These are phyloP conservation scores for Mus minutoides DNA, from an alignment of 2,797 vertebrate species.

Conservation along the genomic window DNA sequence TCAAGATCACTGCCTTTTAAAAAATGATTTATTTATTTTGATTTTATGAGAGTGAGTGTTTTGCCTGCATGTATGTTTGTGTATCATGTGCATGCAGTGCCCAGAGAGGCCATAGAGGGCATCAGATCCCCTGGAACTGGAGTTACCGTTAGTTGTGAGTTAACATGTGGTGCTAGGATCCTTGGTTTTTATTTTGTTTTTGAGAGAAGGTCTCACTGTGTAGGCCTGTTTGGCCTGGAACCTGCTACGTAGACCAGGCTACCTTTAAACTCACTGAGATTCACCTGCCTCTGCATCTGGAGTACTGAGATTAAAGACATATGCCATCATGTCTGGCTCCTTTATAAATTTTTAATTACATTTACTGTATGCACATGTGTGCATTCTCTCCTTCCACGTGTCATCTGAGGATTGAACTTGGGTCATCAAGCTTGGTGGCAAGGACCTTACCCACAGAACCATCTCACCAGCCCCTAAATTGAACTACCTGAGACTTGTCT, in stretches of 20 bases:
- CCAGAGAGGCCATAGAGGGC: not conserved
- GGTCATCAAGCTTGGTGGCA: not conserved
- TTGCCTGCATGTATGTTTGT: not conserved
- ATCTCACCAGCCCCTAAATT: constrained; percentile 5
- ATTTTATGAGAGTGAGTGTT: not conserved
- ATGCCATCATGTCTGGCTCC: not conserved
- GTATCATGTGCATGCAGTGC: not conserved
- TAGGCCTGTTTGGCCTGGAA: not conserved
- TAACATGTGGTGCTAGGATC: not conserved
- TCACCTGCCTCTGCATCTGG: not conserved
- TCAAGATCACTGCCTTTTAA: constrained; percentile 30
- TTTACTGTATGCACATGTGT: not conserved
- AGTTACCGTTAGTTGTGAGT: not conserved
- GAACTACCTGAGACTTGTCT: constrained; percentile 41
- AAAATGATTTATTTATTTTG: constrained; percentile 52
- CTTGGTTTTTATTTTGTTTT: not conserved
- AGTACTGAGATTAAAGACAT: not conserved
- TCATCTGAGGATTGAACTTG: not conserved
- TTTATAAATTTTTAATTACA: not conserved
- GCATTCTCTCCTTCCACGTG: not conserved
- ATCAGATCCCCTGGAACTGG: not conserved
- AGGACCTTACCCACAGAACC: not conserved
- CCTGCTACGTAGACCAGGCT: not conserved
- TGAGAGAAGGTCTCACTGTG: not conserved
- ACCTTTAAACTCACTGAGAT: not conserved